These are phyloP conservation scores for Andricus curvator DNA, from an alignment of 2,888 invertebrate genomes.

Conservation along the genomic window DNA sequence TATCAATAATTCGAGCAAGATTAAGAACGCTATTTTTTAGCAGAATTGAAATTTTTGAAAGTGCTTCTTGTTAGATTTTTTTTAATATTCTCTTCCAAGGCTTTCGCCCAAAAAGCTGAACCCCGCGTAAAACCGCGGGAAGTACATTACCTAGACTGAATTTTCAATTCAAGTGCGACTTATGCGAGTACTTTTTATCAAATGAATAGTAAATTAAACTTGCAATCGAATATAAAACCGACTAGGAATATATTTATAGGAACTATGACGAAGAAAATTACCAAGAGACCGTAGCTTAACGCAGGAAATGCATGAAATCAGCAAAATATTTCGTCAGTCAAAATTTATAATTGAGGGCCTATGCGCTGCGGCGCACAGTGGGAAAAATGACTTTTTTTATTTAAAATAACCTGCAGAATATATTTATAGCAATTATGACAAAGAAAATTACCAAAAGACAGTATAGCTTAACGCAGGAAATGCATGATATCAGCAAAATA, in stretches of 20 bases:
- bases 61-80: not conserved
- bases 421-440: not conserved
- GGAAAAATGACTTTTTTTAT: too few relatives aligned
- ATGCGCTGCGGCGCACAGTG: too few relatives aligned
- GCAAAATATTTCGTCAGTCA: not conserved
- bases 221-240: not conserved
- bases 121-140: not conserved
- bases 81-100: not conserved
- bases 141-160: not conserved
- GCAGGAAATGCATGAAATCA: not conserved
- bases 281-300: not conserved
- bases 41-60: not conserved
- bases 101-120: not conserved
- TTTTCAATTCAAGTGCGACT: slow-evolving; percentile 6
- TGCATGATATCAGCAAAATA: not conserved
- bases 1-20: not conserved
- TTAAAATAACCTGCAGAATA: not conserved
- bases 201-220: not conserved
- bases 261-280: not conserved
- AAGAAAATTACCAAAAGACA: not conserved
- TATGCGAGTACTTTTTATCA: slow-evolving; percentile 10
- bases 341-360: not conserved
- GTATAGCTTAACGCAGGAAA: not conserved
- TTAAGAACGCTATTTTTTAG: slow-evolving; percentile 8
- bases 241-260: not conserved